Percentiles rank a stretch among this genome's conserved stretches.
These are phyloP conservation scores for Podargus strigoides DNA, from an alignment of 2,797 vertebrate genomes.

Conservation along the genomic window DNA sequence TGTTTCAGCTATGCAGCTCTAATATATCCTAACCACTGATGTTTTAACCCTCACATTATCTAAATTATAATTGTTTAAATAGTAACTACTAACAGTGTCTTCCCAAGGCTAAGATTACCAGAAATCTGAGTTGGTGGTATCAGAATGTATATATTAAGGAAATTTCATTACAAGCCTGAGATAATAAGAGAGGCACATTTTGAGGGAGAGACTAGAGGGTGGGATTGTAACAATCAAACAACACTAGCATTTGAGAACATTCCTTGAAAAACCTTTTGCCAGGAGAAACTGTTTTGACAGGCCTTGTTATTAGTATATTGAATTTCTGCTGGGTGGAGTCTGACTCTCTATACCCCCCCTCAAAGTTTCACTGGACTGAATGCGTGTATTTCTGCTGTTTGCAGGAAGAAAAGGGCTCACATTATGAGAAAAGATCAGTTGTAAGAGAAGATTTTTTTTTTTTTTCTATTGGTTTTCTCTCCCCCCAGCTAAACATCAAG, in stretches of 20 bases:
- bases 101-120: neutral
- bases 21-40: neutral
- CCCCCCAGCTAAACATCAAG: neutral
- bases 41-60: neutral
- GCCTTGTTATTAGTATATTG: neutral
- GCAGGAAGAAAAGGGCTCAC: neutral
- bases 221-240: neutral
- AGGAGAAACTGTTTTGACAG: neutral
- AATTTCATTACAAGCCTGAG: neutral
- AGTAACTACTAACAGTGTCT: neutral
- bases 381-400: neutral
- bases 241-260: neutral
- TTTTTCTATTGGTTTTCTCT: neutral
- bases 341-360: neutral
- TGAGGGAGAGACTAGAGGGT: neutral
- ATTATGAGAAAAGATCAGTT: neutral
- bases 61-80: neutral
- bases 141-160: neutral
- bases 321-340: neutral
- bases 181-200: neutral
- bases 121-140: neutral
- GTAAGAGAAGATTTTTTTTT: neutral
- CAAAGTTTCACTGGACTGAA: neutral
- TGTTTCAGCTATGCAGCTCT: neutral
- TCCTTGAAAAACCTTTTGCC: neutral